Conservation (phyloP, 1,140 invertebrate species). For the Samia ricini region DNA sequence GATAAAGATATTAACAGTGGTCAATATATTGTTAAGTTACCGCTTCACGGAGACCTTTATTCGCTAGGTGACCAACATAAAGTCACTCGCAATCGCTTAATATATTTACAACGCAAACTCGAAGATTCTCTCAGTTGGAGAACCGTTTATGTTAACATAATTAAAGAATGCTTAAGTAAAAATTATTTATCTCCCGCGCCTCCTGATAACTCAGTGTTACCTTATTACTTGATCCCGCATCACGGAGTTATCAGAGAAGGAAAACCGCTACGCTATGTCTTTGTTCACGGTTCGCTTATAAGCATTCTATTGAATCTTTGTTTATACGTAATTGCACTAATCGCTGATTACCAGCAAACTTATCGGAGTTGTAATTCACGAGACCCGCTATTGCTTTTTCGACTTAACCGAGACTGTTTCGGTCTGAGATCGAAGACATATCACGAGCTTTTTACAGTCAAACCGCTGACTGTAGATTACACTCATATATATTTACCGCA, state of each 20-base stretch:
- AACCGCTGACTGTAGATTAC: constrained; percentile 5
- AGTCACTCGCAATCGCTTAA: constrained; percentile 15
- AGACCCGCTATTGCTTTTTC: neutral
- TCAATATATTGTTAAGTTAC: constrained; percentile 8
- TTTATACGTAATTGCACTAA: constrained; percentile 8
- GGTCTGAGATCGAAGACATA: constrained; percentile 10
- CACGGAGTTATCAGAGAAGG: constrained; percentile 17
- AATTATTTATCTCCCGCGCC: constrained; percentile 11
- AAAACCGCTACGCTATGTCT: constrained; percentile 13
- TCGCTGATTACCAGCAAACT: constrained; percentile 12
- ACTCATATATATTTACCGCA: too few relatives aligned
- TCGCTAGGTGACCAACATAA: constrained; percentile 10
- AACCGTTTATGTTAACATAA: constrained; percentile 15
- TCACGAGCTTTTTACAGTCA: constrained; percentile 8
- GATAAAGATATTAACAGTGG: too few relatives aligned
- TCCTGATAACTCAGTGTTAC: neutral
- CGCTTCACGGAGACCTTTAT: constrained; percentile 13
- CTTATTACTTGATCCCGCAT: constrained; percentile 24
- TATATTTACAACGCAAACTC: constrained; percentile 16
- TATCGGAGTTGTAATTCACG: constrained; percentile 8
- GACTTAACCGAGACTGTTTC: constrained; percentile 9
- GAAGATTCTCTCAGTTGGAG: constrained; percentile 9
- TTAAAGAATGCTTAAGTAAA: constrained; percentile 20
- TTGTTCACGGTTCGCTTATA: constrained; percentile 11
- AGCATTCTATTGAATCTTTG: constrained; percentile 10